Evolutionary conservation across 2,797 vertebrate species (phyloP).

Genomic region (Enteromius fasciolatus): DNA sequence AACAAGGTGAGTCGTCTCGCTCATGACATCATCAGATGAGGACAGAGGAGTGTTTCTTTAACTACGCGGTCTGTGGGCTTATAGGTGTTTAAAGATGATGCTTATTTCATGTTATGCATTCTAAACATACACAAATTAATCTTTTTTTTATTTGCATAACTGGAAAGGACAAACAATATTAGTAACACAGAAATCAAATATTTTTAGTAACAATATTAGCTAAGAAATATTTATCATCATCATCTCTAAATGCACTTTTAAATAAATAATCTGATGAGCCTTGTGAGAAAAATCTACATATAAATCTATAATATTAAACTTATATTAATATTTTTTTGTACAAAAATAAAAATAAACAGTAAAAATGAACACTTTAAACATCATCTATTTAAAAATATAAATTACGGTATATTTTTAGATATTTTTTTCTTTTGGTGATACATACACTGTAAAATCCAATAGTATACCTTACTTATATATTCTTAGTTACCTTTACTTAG

Average conservation of each 20-base stretch:
- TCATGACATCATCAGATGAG: not conserved
- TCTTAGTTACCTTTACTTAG: too few relatives aligned
- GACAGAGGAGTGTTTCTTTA: not conserved
- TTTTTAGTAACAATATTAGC: too few relatives aligned
- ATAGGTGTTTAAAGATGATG: not conserved
- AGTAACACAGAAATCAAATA: not conserved
- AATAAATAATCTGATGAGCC: too few relatives aligned
- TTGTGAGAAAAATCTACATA: too few relatives aligned
- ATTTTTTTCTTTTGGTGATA: too few relatives aligned
- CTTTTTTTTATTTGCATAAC: not conserved
- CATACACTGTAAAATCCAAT: too few relatives aligned
- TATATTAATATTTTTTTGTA: not conserved
- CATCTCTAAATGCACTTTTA: too few relatives aligned
- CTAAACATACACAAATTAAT: not conserved
- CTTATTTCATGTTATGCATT: not conserved
- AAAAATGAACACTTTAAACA: too few relatives aligned
- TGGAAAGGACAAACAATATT: not conserved
- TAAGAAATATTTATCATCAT: not conserved
- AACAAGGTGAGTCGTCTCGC: constrained; percentile 48
- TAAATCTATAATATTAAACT: too few relatives aligned
- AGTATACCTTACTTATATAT: too few relatives aligned
- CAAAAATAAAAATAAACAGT: not conserved
- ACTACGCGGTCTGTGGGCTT: not conserved
- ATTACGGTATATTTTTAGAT: too few relatives aligned
- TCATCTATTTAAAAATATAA: not conserved